phyloP scores from a whole-genome alignment of 2,888 invertebrate genomes.

The Drosophila pegasa region DNA sequence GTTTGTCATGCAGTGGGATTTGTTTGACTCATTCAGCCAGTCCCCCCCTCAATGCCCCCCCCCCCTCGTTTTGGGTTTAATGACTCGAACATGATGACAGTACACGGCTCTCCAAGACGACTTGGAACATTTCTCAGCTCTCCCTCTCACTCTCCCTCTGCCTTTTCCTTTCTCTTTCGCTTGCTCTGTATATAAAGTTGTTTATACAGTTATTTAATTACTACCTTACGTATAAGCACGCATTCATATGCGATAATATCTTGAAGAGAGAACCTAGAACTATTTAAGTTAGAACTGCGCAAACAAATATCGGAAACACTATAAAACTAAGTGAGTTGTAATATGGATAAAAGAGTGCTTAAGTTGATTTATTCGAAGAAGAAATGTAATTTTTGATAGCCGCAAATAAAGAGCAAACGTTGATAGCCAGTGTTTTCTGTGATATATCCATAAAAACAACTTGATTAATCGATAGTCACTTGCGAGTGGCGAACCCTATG shows the following conservation, averaged over 20 bases:
- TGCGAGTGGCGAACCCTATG: neutral
- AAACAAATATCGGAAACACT: conserved; percentile 31
- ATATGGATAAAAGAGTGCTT: conserved; percentile 33
- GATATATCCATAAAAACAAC: conserved; percentile 51
- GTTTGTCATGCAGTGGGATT: conserved; percentile 59
- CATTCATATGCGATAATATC: conserved; percentile 5
- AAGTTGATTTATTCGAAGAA: conserved; percentile 8
- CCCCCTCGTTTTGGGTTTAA: conserved; percentile 51
- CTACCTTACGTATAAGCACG: conserved; percentile 24
- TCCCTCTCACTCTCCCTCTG: conserved; percentile 1
- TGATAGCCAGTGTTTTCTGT: conserved; percentile 59
- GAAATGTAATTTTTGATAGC: conserved; percentile 7
- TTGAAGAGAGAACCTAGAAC: conserved; percentile 3
- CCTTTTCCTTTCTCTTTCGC: neutral
- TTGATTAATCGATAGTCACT: conserved; percentile 20
- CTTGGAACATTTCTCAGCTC: conserved; percentile 35
- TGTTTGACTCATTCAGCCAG: conserved; percentile 56
- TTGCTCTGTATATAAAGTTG: conserved; percentile 23
- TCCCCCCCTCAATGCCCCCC: no score
- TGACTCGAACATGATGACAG: conserved; percentile 66
- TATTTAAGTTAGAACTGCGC: conserved; percentile 4
- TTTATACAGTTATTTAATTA: conserved; percentile 49
- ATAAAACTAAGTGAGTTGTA: conserved; percentile 26
- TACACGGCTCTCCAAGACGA: conserved; percentile 24
- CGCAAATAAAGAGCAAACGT: conserved; percentile 6